Evolutionary conservation across 2,797 vertebrate species (phyloP).

Genomic region (Darevskia nairensis): DNA sequence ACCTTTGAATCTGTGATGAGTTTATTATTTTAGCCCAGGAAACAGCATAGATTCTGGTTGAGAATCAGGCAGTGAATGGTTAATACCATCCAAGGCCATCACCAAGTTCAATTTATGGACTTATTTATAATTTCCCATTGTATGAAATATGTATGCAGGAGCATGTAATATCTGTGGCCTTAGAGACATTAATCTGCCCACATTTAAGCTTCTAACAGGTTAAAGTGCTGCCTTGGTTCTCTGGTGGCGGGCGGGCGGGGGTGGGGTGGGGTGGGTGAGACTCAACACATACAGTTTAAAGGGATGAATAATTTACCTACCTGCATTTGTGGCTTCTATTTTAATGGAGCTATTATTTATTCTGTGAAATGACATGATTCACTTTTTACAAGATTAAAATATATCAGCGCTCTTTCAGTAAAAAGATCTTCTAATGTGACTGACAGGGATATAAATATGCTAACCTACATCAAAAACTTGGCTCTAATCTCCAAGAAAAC

Average conservation of each 20-base stretch:
- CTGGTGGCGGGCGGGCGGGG: too few species aligned
- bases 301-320: constrained; percentile 30
- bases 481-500: constrained; percentile 27
- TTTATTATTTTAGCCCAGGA: neutral
- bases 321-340: constrained; percentile 22
- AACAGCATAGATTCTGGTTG: neutral
- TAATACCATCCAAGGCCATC: neutral
- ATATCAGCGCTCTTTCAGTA: constrained; percentile 34
- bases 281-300: constrained; percentile 21
- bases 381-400: constrained; percentile 31
- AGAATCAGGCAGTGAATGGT: neutral
- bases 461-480: constrained; percentile 22
- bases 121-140: constrained; percentile 30
- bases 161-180: constrained; percentile 9
- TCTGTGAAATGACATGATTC: constrained; percentile 43
- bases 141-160: constrained; percentile 21
- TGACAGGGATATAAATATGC: constrained; percentile 28
- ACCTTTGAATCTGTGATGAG: neutral
- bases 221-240: neutral
- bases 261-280: neutral
- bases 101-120: neutral
- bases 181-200: constrained; percentile 30
- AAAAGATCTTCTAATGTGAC: constrained; percentile 41
- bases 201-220: constrained; percentile 1
- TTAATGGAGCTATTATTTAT: constrained; percentile 30